Conservation (phyloP, 2,888 invertebrate species). For the Cephus pygmeus region DNA sequence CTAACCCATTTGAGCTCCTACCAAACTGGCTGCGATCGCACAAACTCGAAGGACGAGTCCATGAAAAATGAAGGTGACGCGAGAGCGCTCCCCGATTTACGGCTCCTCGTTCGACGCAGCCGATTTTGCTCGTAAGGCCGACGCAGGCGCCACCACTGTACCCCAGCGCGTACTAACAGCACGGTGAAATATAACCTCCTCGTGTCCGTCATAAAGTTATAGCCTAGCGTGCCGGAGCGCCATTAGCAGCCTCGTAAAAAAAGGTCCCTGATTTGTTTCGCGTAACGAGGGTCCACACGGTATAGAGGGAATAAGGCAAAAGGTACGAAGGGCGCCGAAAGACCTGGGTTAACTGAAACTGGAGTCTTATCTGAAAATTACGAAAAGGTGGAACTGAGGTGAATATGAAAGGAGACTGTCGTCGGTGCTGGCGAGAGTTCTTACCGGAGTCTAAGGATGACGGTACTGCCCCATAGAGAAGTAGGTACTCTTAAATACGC, state of each 20-base stretch:
- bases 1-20: background rate
- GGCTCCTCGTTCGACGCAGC: background rate
- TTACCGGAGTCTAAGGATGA: background rate
- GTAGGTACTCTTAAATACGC: slow-evolving; percentile 16
- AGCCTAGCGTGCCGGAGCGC: slow-evolving; percentile 15
- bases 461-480: background rate
- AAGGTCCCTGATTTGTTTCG: slow-evolving; percentile 22
- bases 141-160: background rate
- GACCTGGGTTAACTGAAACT: background rate
- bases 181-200: slow-evolving; percentile 7
- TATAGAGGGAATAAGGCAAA: slow-evolving; percentile 3
- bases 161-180: background rate
- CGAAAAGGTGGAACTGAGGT: background rate
- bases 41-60: background rate
- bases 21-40: background rate
- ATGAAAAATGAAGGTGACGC: slow-evolving; percentile 4
- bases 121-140: background rate
- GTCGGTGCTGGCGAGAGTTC: background rate
- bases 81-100: background rate
- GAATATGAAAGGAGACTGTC: background rate
- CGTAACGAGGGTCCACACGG: slow-evolving; percentile 13
- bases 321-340: background rate
- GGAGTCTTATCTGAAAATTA: background rate
- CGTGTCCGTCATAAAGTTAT: slow-evolving; percentile 11
- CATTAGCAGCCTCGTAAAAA: slow-evolving; percentile 17